Conservation (phyloP, 1,140 invertebrate genomes). For the Chironomus tepperi region DNA sequence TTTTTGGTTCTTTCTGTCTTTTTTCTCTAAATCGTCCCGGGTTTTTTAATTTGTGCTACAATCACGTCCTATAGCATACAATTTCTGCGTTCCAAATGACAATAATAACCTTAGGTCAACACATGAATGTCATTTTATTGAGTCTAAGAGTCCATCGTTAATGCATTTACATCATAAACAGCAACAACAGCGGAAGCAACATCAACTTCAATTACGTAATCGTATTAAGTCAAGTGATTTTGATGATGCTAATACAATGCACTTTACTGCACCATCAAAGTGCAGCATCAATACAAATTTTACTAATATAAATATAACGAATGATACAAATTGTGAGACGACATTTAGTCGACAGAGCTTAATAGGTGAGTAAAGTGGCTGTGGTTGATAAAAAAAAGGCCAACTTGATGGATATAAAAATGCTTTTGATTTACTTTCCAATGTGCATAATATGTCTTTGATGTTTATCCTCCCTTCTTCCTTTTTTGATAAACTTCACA, state of each 20-base stretch:
- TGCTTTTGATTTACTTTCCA: no score
- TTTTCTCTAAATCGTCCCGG: no score
- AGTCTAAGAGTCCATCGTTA: slow-evolving; percentile 11
- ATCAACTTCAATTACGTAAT: neutral
- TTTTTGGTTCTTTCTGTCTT: no score
- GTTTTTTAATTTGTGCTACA: no score
- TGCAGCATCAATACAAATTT: neutral
- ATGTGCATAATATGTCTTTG: no score
- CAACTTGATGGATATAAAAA: no score
- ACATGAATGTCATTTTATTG: slow-evolving; percentile 14
- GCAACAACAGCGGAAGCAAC: neutral
- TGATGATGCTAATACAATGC: neutral
- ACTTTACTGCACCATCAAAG: neutral
- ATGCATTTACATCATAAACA: slow-evolving; percentile 14
- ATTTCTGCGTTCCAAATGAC: neutral
- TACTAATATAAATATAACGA: neutral
- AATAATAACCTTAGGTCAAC: neutral
- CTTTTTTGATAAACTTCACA: no score
- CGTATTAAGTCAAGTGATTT: neutral
- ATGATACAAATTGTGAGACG: neutral
- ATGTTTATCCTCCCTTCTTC: no score
- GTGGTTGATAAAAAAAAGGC: no score
- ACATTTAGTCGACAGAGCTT: slow-evolving; percentile 4
- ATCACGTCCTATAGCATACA: neutral
- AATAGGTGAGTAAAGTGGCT: neutral